Base-by-base conservation (phyloP, 2,797 vertebrate genomes). In the Austrolebias charrua region DNA sequence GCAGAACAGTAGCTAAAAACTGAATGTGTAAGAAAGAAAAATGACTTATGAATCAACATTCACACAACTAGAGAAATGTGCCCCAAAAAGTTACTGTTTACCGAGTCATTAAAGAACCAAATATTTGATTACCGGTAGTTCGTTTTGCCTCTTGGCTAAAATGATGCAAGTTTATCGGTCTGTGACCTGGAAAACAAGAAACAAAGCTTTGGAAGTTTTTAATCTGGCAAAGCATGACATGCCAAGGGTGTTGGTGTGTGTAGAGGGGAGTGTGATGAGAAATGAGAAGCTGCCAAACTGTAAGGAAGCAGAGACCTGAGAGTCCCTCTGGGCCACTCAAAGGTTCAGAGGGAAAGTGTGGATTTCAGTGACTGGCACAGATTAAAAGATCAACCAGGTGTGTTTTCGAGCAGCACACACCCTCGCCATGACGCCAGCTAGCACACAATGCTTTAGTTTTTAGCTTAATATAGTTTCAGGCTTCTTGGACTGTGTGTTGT, bases 231-330 rank as follows among this genome's bases (percentile, higher is more conserved):
- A 19, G 20, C 14, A 14, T 51, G 58, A 58, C 60, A 57, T 44
- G 12, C n/a, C 49, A 46, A 54, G 58, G 64, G 75, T 53, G 59
- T 20, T 20, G 20, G 44, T 31, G 52, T 58, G 43, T 38, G 18
- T 40, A 8, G 2, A 12, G n/a, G 29, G 42, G n/a, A n/a, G 49
- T 29, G 24, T 56, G 35, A 68, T 66, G 0, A 79, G 78, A 84
- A 82, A 73, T 54, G 75, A 86, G 80, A 86, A 40, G 71, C 44
- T 60, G 82, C 79, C 76, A 79, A 59, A 63, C 68, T 62, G 69
- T 84, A 74, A 60, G 70, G 60, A 63, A 69, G 66, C 43, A 55
- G 76, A 81, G 73, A 85, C 40, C 38, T 55, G 76, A 76, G 60
- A 73, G 73, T 71, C 84, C 80, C 84, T 60, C 16, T 72, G 83